Base-by-base conservation (phyloP, 2,888 invertebrate species). In the Octonoba sinensis region DNA sequence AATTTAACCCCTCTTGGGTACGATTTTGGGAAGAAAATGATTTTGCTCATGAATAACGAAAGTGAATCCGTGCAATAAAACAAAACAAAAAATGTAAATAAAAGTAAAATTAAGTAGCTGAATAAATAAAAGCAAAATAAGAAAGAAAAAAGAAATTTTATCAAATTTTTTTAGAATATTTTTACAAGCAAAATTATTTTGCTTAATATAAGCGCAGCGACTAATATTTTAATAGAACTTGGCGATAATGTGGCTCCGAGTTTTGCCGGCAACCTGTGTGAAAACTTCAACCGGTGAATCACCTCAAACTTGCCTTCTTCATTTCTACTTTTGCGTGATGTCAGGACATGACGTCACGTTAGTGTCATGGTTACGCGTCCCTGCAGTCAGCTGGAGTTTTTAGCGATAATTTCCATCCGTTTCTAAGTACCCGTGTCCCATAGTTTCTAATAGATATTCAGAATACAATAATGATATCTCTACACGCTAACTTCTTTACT, bases 361-460 rank as follows among this genome's bases (percentile, higher is more conserved):
- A 72, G 51, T 79, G 78, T 72, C 72, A 79, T 79, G 78, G 78
- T 79, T 79, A 79, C 78, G 78, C 78, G 78, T 79, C 72, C 60
- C 78, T 79, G 78, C 65, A 59, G 59, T 79, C 78, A 79, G 78
- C 78, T 79, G 78, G 65, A 71, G 65, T 65, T 72, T 71, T 72
- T 78, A 78, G 65, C 49, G 70, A 78, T 66, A 57, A 71, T 78
- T 78, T 78, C 54, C 56, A 56, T 71, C 71, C 71, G 75, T 67
- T 67, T 75, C 74, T n/a, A 56, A 64, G 65, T 27, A 73, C 54
- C 74, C 27, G 51, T 49, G 67, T 71, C 60, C 60, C 51, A 66
- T 66, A 72, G 65, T 79, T 64, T 47, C 54, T 36, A 71, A 72
- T 72, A 79, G 66, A 44, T 71, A 47, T 65, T 71, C 27, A 64